Base-by-base conservation (phyloP, 1,140 invertebrate genomes). In the Drosophila lini region DNA sequence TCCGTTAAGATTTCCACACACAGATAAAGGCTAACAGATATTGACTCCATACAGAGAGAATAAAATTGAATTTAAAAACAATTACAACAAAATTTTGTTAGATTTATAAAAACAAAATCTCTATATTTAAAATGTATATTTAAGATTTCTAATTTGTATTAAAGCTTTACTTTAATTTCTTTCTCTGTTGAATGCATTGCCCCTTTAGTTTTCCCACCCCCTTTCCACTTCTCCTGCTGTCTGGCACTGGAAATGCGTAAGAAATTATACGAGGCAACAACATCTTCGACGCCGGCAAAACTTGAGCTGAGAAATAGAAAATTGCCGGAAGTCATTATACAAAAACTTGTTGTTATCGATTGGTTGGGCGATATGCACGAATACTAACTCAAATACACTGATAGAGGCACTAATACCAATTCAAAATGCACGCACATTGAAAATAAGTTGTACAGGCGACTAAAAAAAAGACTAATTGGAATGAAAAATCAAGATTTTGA, bases 301-400 rank as follows among this genome's bases (percentile, higher is more conserved):
- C 81, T 86, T 81, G 45, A 81, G 82, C 82, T 81, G 79, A 86
- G 82, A 85, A 85, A 88, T 88, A 88, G 84, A 88, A 88, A 88
- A 88, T 88, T 84, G 81, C 84, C 84, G 84, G 84, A 88, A 88
- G 84, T 88, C 84, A 88, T 88, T 88, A 88, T 88, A 88, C 80
- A 81, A 90, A 88, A 88, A 89, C 83, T 88, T 89, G 84, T 84
- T 89, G 84, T 88, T 88, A 88, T 88, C 80, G 84, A 88, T 88
- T 88, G 83, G 80, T 84, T 83, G 81, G 68, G 69, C 77, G 83
- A 89, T 88, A 88, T 80, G 81, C 60, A 70, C 56, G 25, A 86
- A 71, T 50, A 82, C 71, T 52, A 53, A n/a, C 28, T 52, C n/a
- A 53, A 41, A 57, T 41, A 56, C 25, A 55, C 3, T 19, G 9